Conservation (phyloP, 2,113 vertebrate genomes). For the Ophthalmolycus amberensis region DNA sequence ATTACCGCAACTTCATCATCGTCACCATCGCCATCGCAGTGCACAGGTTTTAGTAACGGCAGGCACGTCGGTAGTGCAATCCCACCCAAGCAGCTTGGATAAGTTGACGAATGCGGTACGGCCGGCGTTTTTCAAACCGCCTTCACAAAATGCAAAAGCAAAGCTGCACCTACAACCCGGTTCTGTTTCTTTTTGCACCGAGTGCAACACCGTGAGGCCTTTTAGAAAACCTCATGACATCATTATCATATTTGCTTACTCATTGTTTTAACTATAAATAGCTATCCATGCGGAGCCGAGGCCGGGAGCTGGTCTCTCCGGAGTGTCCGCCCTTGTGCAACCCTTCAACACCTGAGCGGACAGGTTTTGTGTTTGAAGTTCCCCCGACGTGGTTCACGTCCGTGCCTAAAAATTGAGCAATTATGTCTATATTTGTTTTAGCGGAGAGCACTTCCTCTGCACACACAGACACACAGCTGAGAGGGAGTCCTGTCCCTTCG, state of each 20-base stretch:
- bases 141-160: conserved; percentile 7
- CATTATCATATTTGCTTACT: conserved; percentile 67
- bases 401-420: conserved; percentile 1
- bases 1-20: too few relatives aligned
- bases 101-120: too few relatives aligned
- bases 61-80: too few relatives aligned
- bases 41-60: too few relatives aligned
- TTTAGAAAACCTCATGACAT: conserved; percentile 54
- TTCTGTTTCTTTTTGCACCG: conserved; percentile 35
- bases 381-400: background rate
- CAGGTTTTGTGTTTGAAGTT: conserved; percentile 2
- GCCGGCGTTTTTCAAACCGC: background rate
- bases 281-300: background rate
- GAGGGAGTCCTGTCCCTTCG: conserved; percentile 44
- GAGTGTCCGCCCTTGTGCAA: background rate
- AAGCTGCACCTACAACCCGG: conserved; percentile 15
- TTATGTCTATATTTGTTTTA: conserved; percentile 1
- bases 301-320: background rate
- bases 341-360: conserved; percentile 11
- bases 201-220: conserved; percentile 16
- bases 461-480: conserved; percentile 28
- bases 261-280: conserved; percentile 70
- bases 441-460: conserved; percentile 10
- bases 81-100: too few relatives aligned
- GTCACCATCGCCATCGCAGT: too few relatives aligned